Evolutionary conservation across 2,888 invertebrate species (phyloP), one percentile per base, ranked within the genome.

Genomic region (Epirrita christyi): DNA sequence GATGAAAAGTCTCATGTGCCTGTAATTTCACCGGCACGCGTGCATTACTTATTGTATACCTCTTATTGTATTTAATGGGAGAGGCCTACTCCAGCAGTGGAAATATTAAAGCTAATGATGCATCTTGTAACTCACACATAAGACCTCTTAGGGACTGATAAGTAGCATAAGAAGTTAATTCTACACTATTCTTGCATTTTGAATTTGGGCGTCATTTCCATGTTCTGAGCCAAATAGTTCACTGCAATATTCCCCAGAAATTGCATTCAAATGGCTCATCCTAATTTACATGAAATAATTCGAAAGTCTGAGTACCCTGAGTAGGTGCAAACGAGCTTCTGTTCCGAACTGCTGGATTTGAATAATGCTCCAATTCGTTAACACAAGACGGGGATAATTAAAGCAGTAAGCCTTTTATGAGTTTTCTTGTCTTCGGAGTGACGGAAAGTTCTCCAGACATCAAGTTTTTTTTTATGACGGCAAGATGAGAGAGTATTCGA

Each of bases 301-400:
- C 51, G 55, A 46, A 59, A 59, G 59, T 55, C 54, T 55, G 59
- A 50, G 53, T 38, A 43, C 32, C 15, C 48, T 46, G 55, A 55
- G 45, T 56, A 46, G 55, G 59, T 59, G 55, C 50, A 43, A 54
- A 54, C 46, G 42, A 55, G 55, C 60, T 60, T 60, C 53, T 59
- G 53, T 43, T 54, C 43, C 52, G 43, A 55, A 59, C 59, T 55
- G 48, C 55, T 50, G 46, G 53, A 60, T 60, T 53, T 60, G 56
- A 60, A 60, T 60, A 60, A 60, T 60, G 50, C 53, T n/a, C 38
- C 56, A 45, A 60, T 60, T 60, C 55, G 59, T 59, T 59, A 55
- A 49, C 46, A 55, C 36, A 51, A 51, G 59, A 55, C 54, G 59
- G 13, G n/a, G 42, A 55, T 59, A 59, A 59, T 59, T 59, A 59